phyloP scores from a whole-genome alignment of 2,888 invertebrate species.

The Ischnura elegans region DNA sequence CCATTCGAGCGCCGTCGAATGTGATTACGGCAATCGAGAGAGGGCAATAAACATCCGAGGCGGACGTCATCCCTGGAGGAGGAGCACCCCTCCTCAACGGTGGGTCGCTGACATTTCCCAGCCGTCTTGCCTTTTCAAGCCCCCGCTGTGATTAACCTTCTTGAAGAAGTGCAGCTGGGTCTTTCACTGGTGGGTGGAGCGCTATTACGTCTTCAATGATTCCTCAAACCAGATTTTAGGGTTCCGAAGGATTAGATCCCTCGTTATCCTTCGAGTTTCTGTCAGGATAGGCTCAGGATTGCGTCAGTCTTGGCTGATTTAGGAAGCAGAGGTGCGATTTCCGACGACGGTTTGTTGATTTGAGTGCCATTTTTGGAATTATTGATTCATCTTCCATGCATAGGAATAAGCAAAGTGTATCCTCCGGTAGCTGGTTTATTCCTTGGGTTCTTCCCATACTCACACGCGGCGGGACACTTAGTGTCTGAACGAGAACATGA shows the following conservation, averaged over 20 bases:
- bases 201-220: background rate
- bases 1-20: background rate
- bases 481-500: too few species aligned
- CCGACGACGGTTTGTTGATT: too few species aligned
- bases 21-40: background rate
- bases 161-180: background rate
- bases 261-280: too few species aligned
- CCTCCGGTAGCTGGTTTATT: too few species aligned
- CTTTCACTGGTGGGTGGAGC: background rate
- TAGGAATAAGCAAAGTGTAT: too few species aligned
- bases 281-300: too few species aligned
- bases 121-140: background rate
- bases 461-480: too few species aligned
- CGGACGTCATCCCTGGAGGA: background rate
- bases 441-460: too few species aligned
- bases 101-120: constrained; percentile 6
- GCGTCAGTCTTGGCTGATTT: too few species aligned
- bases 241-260: background rate
- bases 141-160: constrained; percentile 1
- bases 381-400: too few species aligned
- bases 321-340: too few species aligned
- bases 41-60: background rate
- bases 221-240: background rate
- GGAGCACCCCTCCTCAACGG: background rate
- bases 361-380: too few species aligned